phyloP scores from a whole-genome alignment of 2,113 vertebrate species.

The Danio rerio region GRCz12tu NC_133181.1:34138501-34139000 shows the following conservation, averaged over 20 bases:
- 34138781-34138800: conserved; percentile 30
- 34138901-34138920: conserved; percentile 4
- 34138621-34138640: conserved; percentile 88
- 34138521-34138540: conserved; percentile 97
- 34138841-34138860: conserved; percentile 36
- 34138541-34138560: conserved; percentile 96
- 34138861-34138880: neutral
- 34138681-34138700: conserved; percentile 24
- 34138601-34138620: conserved; percentile 98
- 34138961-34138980: neutral
- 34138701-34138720: conserved; percentile 53
- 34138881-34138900: too few relatives aligned
- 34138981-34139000: neutral
- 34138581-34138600: conserved; percentile 97
- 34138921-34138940: neutral
- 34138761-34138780: neutral
- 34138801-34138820: conserved; percentile 21
- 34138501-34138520: conserved; percentile 15
- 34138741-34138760: neutral
- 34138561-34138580: conserved; percentile 95
- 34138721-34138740: conserved; percentile 32
- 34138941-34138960: conserved; percentile 4
- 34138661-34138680: conserved; percentile 14
- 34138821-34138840: conserved; percentile 37
- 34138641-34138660: conserved; percentile 69